A percentile compares a stretch with the other conserved stretches of the same genome.
Evolutionary conservation across 1,140 invertebrate genomes (phyloP).

Genomic region (Apis mellifera): DNA sequence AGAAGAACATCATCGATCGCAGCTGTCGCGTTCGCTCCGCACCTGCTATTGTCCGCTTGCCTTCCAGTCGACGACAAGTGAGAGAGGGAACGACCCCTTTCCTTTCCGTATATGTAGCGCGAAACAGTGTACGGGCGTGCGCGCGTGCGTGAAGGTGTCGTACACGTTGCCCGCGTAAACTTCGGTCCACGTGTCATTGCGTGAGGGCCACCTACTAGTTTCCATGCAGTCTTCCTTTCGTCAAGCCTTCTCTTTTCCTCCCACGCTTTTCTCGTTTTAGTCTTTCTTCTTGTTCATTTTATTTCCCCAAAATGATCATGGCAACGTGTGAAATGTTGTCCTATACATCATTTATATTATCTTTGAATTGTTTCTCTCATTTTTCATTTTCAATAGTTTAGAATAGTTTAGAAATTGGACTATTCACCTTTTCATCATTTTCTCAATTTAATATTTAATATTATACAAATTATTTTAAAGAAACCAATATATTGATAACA

Average conservation of each 20-base stretch:
- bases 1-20: constrained; percentile 78
- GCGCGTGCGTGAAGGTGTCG: constrained; percentile 13
- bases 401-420: too few species aligned
- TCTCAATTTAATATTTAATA: too few species aligned
- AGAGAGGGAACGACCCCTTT: constrained; percentile 69
- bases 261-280: not conserved
- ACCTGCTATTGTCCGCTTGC: constrained; percentile 79
- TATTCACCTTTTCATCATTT: too few species aligned
- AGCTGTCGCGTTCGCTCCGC: constrained; percentile 77
- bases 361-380: not conserved
- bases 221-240: constrained; percentile 37
- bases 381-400: too few species aligned
- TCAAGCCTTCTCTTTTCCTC: constrained; percentile 17
- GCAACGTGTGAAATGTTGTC: not conserved
- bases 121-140: constrained; percentile 20
- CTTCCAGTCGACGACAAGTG: constrained; percentile 70
- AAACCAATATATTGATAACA: too few species aligned
- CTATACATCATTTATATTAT: not conserved
- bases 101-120: constrained; percentile 65
- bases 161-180: constrained; percentile 46
- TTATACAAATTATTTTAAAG: too few species aligned
- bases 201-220: constrained; percentile 55
- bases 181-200: constrained; percentile 62
- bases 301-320: not conserved
- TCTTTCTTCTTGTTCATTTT: not conserved